Percentiles rank a stretch among this genome's conserved stretches.
phyloP scores from a whole-genome alignment of 1,140 invertebrate genomes.

The honey bee (Apis mellifera) region Amel_HAv3.1 CM009939.2:9564501-9565000 shows the following conservation, averaged over 20 bases:
- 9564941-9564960: slow-evolving; percentile 62
- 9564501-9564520: slow-evolving; percentile 81
- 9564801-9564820: slow-evolving; percentile 79
- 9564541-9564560: slow-evolving; percentile 11
- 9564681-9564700: slow-evolving; percentile 80
- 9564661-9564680: slow-evolving; percentile 78
- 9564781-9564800: slow-evolving; percentile 69
- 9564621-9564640: slow-evolving; percentile 70
- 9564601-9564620: slow-evolving; percentile 80
- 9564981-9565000: slow-evolving; percentile 69
- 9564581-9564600: slow-evolving; percentile 48
- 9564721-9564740: slow-evolving; percentile 73
- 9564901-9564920: slow-evolving; percentile 67
- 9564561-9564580: slow-evolving; percentile 8
- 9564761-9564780: slow-evolving; percentile 77
- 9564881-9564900: slow-evolving; percentile 58
- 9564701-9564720: slow-evolving; percentile 71
- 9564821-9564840: slow-evolving; percentile 60
- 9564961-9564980: slow-evolving; percentile 75
- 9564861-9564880: slow-evolving; percentile 57
- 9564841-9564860: slow-evolving; percentile 62
- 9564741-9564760: slow-evolving; percentile 78
- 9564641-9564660: slow-evolving; percentile 77
- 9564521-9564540: slow-evolving; percentile 80
- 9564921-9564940: slow-evolving; percentile 17